Percentiles rank a stretch among this genome's conserved stretches.
These are phyloP conservation scores for Tyrannus savana DNA, from an alignment of 2,113 vertebrate genomes.

Conservation along the genomic window DNA sequence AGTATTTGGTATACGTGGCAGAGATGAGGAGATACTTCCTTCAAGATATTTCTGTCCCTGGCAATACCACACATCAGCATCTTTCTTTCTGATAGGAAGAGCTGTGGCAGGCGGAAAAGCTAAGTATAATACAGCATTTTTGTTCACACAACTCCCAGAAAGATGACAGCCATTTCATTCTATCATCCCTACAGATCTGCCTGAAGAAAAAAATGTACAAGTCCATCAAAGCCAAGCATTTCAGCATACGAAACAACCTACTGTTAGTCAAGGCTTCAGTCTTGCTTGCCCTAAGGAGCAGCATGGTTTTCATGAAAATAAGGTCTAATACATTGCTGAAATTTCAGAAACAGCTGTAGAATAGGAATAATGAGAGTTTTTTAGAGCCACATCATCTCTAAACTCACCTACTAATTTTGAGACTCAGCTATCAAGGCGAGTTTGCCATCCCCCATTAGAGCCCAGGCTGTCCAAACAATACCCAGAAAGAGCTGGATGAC, in stretches of 20 bases:
- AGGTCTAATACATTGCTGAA: not conserved
- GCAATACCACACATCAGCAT: not conserved
- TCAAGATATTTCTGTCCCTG: not conserved
- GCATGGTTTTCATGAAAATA: not conserved
- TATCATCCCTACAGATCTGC: not conserved
- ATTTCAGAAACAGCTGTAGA: not conserved
- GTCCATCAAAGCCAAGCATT: not conserved
- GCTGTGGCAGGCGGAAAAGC: not conserved
- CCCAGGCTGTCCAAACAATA: not conserved
- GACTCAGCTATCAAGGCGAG: not conserved
- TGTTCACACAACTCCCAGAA: not conserved
- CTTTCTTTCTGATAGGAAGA: not conserved
- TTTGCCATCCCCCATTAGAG: not conserved
- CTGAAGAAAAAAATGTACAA: not conserved
- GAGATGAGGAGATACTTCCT: not conserved
- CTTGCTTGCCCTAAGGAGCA: not conserved
- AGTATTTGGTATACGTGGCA: not conserved
- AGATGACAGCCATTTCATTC: not conserved
- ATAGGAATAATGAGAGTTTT: not conserved
- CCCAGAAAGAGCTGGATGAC: not conserved
- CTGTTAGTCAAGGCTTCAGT: not conserved
- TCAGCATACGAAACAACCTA: not conserved
- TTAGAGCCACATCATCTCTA: not conserved
- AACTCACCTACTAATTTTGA: not conserved
- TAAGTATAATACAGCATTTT: not conserved